These are phyloP conservation scores for Neodontobutis hainanensis DNA, from an alignment of 2,113 vertebrate species.

Conservation along the genomic window DNA sequence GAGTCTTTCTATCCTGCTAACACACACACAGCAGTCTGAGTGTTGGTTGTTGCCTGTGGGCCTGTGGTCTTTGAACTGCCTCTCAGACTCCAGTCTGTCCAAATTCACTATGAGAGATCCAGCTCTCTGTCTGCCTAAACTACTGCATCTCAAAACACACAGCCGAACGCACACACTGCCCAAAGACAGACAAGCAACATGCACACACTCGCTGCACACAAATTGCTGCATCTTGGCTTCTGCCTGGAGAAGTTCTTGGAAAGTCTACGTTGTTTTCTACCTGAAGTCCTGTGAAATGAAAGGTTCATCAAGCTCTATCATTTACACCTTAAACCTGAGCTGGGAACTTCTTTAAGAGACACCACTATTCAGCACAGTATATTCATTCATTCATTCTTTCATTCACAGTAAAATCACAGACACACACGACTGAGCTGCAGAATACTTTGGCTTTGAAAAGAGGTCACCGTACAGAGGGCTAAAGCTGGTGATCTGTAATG, in stretches of 20 bases:
- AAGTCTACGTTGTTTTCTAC: conserved; percentile 41
- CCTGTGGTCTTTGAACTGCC: conserved; percentile 77
- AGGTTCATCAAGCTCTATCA: conserved; percentile 7
- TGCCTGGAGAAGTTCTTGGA: conserved; percentile 52
- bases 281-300: conserved; percentile 5
- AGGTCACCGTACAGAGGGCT: too few relatives aligned
- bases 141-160: conserved; percentile 67
- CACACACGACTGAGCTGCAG: neutral
- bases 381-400: too few relatives aligned
- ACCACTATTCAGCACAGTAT: neutral
- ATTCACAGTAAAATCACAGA: neutral
- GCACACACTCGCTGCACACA: conserved; percentile 11
- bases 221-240: conserved; percentile 37
- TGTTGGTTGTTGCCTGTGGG: conserved; percentile 76
- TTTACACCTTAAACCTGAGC: conserved; percentile 22
- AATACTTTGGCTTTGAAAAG: neutral
- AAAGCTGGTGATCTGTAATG: too few relatives aligned
- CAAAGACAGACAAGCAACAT: conserved; percentile 24
- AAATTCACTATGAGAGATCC: conserved; percentile 75
- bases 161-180: conserved; percentile 35
- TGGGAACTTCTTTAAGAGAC: neutral
- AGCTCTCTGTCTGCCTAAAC: conserved; percentile 68
- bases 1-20: too few relatives aligned
- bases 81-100: conserved; percentile 75
- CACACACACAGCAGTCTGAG: conserved; percentile 46